Base-by-base conservation (phyloP, 1,140 invertebrate genomes). In the Euborellia annulipes region DNA sequence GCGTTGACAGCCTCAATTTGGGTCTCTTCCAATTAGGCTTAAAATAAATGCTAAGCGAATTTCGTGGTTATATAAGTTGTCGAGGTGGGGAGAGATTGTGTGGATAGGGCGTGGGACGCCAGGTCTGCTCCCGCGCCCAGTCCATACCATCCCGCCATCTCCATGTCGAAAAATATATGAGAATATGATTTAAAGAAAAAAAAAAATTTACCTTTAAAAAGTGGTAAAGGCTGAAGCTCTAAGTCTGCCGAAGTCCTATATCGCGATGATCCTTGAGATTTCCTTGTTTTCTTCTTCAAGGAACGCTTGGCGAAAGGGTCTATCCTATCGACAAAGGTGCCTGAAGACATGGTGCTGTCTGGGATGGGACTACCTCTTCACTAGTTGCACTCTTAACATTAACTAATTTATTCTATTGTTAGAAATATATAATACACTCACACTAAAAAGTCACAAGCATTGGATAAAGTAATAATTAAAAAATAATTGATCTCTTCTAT, bases 301-400 rank as follows among this genome's bases (percentile, higher is more conserved):
- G 85, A 89, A 58, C 85, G 73, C 72, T 90, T 90, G 51, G 85
- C 83, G 66, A 90, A 91, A 54, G 87, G 87, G 72, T 92, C 87
- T 73, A 92, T 90, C 65, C 85, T 81, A 75, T 92, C 87, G 66
- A 90, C 85, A 76, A 92, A 87, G 59, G 78, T 76, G 70, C 74
- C 78, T 66, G 79, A 76, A 75, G 80, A 81, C 80, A 84, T 82
- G 56, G 57, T 60, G 61, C 58, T 30, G 42, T 43, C 17, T 43
- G 36, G n/a, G 8, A 16, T 17, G 36, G n/a, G 14, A 38, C 14
- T 16, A 20, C n/a, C 19, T 17, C 4, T 38, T 38, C 14, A 38
- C 36, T 38, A 20, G 14, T 38, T 38, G 4, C 19, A 20, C 14
- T 17, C n/a, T 16, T 20, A 38, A 16, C 14, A 16, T 38, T 20